Base-by-base conservation (phyloP, 1,140 invertebrate species). In the Oscheius sp. region DNA sequence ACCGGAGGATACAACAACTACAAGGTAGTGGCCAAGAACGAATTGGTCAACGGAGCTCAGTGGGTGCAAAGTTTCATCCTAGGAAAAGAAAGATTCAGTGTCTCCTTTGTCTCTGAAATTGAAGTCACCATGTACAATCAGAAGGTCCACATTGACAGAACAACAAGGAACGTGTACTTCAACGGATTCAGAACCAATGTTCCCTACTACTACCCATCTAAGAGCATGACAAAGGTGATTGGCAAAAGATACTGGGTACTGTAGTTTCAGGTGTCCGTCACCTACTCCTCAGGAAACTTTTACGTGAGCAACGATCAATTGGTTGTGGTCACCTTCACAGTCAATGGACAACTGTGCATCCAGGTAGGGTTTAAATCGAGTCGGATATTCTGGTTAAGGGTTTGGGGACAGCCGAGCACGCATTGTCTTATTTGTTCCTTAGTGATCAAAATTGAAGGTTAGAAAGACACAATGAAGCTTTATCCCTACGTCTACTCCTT, bases 111-210 rank as follows among this genome's bases (percentile, higher is more conserved):
- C 10, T 61, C 69, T 10, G 62, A 73, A 63, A 36, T 74, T 31
- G 74, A 76, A 49, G 74, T 76, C 26, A 62, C 64, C 7, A 52
- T 74, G 32, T 58, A 75, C n/a, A 64, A 61, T 20, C 26, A 58
- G 35, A 58, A 42, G 23, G 68, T 76, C 29, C 74, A 73, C 36
- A 36, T 76, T 18, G 71, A 74, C 29, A 63, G 55, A 2, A 31
- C 34, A 13, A 58, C 35, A 20, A 66, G 42, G 23, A 58, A 42
- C 1, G 62, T 34, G 15, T 28, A 34, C 28, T 45, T 73, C 0
- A 65, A 67, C 20, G 64, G 71, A 73, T 36, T 67, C n/a, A 46
- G 59, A 36, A 32, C 46, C 15, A 29, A 35, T 20, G 36, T 31
- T 18, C 52, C 62, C 31, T 73, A 65, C 45, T 67, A 65, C 29